Percentiles rank a stretch among this genome's conserved stretches.
Evolutionary conservation across 2,113 vertebrate species (phyloP).

Genomic region (Cebus imitator): DNA sequence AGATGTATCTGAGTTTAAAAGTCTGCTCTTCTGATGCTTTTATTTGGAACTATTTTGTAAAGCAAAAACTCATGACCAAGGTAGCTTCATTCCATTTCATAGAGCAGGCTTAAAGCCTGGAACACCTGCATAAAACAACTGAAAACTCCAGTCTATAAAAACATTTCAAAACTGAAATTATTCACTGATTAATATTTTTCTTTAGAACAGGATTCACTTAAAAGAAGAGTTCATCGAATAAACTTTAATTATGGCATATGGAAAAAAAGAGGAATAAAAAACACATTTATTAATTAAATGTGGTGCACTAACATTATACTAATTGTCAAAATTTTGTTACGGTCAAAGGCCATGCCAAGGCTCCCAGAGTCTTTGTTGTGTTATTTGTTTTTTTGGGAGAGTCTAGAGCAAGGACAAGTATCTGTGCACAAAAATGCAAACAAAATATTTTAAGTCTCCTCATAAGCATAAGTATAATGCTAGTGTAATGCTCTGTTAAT

Average conservation of each 20-base stretch:
- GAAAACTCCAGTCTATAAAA: conserved; percentile 21
- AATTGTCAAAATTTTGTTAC: background rate
- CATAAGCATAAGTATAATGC: background rate
- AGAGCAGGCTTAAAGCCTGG: background rate
- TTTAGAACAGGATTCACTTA: background rate
- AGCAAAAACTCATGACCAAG: background rate
- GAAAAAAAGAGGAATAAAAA: conserved; percentile 11
- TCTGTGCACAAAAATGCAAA: background rate
- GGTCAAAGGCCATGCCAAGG: background rate
- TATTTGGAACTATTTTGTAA: background rate
- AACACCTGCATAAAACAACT: background rate
- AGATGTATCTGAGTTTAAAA: background rate
- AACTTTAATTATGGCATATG: background rate
- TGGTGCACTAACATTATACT: background rate
- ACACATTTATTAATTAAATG: background rate
- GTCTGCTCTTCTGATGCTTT: background rate
- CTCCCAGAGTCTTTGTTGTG: background rate
- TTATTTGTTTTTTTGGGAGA: background rate
- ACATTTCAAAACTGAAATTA: conserved; percentile 21
- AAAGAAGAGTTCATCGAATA: background rate
- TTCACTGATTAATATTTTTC: background rate
- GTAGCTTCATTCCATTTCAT: conserved; percentile 32
- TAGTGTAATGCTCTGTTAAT: conserved; percentile 7
- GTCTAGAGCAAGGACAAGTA: fast-evolving
- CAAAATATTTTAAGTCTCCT: background rate